Conservation (phyloP, 2,113 vertebrate species). For the Coracopsis vasa region DNA sequence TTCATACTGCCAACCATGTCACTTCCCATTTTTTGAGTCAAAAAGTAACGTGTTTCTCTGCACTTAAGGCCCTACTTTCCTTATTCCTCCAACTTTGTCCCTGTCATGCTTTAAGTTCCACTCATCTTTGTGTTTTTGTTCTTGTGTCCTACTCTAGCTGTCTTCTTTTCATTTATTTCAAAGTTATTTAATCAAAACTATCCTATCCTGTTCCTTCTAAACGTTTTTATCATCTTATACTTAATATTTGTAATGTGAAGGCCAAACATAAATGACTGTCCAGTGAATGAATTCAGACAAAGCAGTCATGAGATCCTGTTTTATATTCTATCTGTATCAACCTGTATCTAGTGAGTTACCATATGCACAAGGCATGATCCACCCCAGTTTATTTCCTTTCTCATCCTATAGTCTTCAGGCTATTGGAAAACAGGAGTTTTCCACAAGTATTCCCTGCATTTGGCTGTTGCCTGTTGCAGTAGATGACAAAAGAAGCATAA, state of each 20-base stretch:
- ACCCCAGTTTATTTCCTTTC: not conserved
- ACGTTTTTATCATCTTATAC: not conserved
- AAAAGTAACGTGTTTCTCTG: not conserved
- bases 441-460: not conserved
- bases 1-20: not conserved
- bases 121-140: not conserved
- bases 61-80: not conserved
- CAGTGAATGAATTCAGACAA: not conserved
- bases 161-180: not conserved
- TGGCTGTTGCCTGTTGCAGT: not conserved
- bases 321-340: not conserved
- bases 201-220: not conserved
- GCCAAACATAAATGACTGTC: not conserved
- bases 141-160: not conserved
- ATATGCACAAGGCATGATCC: not conserved
- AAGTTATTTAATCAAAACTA: not conserved
- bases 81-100: not conserved
- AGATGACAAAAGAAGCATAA: not conserved
- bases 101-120: not conserved
- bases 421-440: not conserved
- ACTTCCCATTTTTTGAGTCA: not conserved
- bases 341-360: not conserved
- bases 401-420: not conserved
- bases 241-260: not conserved
- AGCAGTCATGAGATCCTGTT: not conserved